phyloP scores from a whole-genome alignment of 2,113 vertebrate genomes.

The Lampris megalopsis region DNA sequence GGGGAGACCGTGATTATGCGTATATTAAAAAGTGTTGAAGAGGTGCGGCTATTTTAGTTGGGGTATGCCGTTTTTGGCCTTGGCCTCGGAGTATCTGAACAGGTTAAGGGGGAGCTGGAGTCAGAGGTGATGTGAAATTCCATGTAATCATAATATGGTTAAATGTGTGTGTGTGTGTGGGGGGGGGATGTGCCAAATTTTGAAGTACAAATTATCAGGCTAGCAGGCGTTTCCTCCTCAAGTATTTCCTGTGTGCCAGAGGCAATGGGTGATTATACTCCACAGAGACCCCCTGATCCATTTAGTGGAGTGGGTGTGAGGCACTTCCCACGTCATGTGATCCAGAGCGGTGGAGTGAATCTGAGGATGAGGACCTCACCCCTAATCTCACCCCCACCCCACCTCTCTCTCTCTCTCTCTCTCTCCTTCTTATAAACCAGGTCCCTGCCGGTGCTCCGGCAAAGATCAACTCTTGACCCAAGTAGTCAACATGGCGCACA shows the following conservation, averaged over 20 bases:
- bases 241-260: conserved; percentile 26
- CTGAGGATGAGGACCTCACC: conserved; percentile 17
- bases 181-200: conserved; percentile 25
- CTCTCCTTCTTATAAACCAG: not conserved
- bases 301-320: conserved; percentile 23
- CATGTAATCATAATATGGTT: conserved; percentile 10
- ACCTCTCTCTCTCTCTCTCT: not conserved
- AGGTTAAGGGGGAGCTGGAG: not conserved
- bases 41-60: too few relatives aligned
- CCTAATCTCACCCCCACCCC: conserved; percentile 1
- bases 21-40: too few relatives aligned
- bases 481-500: conserved; percentile 43
- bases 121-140: conserved; percentile 3
- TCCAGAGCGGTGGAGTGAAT: conserved; percentile 35
- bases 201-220: conserved; percentile 44
- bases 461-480: conserved; percentile 39
- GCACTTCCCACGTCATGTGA: conserved; percentile 46
- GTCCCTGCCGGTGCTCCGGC: conserved; percentile 16
- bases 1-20: too few relatives aligned
- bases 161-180: not conserved
- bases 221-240: conserved; percentile 49
- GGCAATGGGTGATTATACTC: conserved; percentile 35
- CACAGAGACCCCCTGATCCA: conserved; percentile 2
- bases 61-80: not conserved
- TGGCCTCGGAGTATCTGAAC: not conserved